Base-by-base conservation (phyloP, 1,140 invertebrate genomes). In the Acromyrmex heyeri region DNA sequence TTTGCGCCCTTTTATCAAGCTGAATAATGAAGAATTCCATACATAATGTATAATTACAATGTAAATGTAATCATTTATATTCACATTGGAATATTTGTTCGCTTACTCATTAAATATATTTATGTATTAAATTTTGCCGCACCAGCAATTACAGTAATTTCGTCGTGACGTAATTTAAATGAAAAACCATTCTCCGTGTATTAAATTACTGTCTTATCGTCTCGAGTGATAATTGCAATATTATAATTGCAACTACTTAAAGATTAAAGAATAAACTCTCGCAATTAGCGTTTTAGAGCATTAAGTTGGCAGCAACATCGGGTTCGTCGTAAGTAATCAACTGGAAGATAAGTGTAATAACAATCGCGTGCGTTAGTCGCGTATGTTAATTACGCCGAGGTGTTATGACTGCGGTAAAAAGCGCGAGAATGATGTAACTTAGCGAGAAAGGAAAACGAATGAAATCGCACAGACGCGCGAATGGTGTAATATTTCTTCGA, bases 191-290 rank as follows among this genome's bases (percentile, higher is more conserved):
- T 27, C 2, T 3, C 8, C 18, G 18, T 24, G 8, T 27, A 44
- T 82, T 82, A 82, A 61, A 61, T 59, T 73, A 57, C 24, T 48
- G 30, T 61, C 38, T 82, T 30, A 30, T 48, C 53, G 27, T 61
- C 44, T 50, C 34, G 7, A 24, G 65, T 38, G 34, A 59, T 73
- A 61, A 73, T 73, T 44, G 67, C 44, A 70, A 57, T 38, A 24
- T 1, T 24, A 24, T 24, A 24, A 24, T 24, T 24, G 30, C 21
- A 48, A 38, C 69, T 44, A 61, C 55, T 83, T 75, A 21, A 82
- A 30, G 24, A 83, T 83, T 83, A 83, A 83, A 82, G 70, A 72
- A 82, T 72, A 82, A 83, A 61, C 27, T 59, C 48, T 30, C n/a
- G 38, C 38, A 48, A 55, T 27, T 55, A 14, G 16, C 50, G n/a